Base-by-base conservation (phyloP, 2,888 invertebrate species). In the Parelbella ahira region DNA sequence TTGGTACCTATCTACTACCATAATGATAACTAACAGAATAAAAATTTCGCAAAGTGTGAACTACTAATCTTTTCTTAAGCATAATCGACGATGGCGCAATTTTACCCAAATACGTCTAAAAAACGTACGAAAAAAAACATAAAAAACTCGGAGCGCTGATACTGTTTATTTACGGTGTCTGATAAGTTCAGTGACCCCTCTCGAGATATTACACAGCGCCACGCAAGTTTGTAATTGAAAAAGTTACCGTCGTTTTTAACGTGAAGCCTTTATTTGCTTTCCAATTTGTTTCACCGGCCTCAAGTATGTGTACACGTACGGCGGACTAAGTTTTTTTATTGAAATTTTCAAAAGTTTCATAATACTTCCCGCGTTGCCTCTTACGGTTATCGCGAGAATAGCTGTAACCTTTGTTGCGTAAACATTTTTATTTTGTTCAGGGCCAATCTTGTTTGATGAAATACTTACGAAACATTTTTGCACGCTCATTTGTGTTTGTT, bases 171-270 rank as follows among this genome's bases (percentile, higher is more conserved):
- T 9, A 30, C 33, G 39, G 19, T 50, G 48, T 53, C 44, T 48
- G 37, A 37, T 32, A 53, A 53, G 54, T 54, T 54, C 51, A 51
- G 49, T 50, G 50, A 50, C 53, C 50, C 34, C 50, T 45, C 49
- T 53, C 63, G 73, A 70, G 71, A 70, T 55, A 53, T 68, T 57
- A 58, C 63, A 65, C 63, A 67, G 61, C 62, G 60, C 72, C 68
- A 80, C 80, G 73, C 78, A 83, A 84, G 77, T 84, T 80, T 69
- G 79, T 86, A 84, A 86, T 86, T 84, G 84, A 84, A 84, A 86
- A 86, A 86, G 77, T 86, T 86, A 54, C 62, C 60, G 59, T 68
- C 66, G 63, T 70, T 68, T 72, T 72, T 66, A 68, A 68, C 67
- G 63, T 57, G 55, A 59, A 63, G 59, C 58, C 64, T 65, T 70